Evolutionary conservation across 2,888 invertebrate species (phyloP).

Genomic region (Cremastinae sp.): DNA sequence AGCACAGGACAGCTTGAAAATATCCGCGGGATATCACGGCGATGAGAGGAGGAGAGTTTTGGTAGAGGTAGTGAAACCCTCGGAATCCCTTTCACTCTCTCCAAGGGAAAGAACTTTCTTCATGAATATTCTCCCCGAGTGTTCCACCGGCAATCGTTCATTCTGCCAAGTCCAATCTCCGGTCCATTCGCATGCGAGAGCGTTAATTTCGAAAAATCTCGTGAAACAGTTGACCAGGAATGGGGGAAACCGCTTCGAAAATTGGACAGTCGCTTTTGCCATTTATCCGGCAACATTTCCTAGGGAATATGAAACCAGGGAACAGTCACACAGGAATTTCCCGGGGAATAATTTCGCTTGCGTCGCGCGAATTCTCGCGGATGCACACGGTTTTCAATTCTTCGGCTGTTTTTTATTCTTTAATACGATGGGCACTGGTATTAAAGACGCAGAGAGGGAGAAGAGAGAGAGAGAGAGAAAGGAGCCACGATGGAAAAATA

Average conservation of each 20-base stretch:
- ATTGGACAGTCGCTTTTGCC: not conserved
- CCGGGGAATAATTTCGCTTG: too few relatives aligned
- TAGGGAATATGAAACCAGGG: too few relatives aligned
- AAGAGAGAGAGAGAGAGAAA: conserved; percentile 35
- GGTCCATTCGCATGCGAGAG: conserved; percentile 10
- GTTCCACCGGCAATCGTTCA: conserved; percentile 31
- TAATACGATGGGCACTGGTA: conserved; percentile 26
- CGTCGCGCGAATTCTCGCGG: too few relatives aligned
- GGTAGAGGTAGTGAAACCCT: conserved; percentile 31
- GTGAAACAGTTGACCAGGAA: not conserved
- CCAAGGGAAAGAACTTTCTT: conserved; percentile 45
- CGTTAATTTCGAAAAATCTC: conserved; percentile 25
- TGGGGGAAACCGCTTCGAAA: not conserved
- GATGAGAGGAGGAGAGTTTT: conserved; percentile 14
- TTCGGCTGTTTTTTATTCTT: conserved; percentile 7
- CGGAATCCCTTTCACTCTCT: conserved; percentile 5
- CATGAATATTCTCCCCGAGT: conserved; percentile 53
- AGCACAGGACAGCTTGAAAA: conserved; percentile 20
- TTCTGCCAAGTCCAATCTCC: conserved; percentile 36
- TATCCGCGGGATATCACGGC: conserved; percentile 22
- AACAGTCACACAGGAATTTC: too few relatives aligned
- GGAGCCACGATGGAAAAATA: conserved; percentile 49
- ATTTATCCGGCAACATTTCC: not conserved
- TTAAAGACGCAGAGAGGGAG: conserved; percentile 53
- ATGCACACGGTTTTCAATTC: not conserved